Evolutionary conservation across 2,113 vertebrate genomes (phyloP).

Genomic region (Aldabrachelys gigantea): DNA sequence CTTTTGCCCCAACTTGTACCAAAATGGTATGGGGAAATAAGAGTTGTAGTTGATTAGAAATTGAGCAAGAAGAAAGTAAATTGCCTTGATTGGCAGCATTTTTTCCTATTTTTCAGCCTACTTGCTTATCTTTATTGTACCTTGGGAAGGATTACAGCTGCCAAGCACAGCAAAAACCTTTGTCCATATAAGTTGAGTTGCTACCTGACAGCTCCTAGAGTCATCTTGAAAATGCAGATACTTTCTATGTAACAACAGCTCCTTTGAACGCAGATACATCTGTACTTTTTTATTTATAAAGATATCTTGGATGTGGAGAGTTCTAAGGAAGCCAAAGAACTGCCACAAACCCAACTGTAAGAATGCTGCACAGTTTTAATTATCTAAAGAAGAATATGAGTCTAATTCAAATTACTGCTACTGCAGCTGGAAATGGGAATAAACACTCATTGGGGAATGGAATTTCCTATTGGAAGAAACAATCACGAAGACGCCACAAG

Average conservation of each 20-base stretch:
- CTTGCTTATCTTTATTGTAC: not conserved
- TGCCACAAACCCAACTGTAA: not conserved
- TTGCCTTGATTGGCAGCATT: not conserved
- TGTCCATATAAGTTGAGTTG: not conserved
- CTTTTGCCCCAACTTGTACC: not conserved
- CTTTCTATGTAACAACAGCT: not conserved
- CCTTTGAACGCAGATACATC: not conserved
- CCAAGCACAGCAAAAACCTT: not conserved
- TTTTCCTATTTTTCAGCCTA: not conserved
- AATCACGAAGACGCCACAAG: not conserved
- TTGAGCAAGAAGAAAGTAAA: not conserved
- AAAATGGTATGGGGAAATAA: not conserved
- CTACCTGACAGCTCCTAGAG: not conserved
- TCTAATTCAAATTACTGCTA: not conserved
- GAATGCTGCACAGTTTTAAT: not conserved
- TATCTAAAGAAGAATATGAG: not conserved
- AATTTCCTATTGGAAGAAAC: not conserved
- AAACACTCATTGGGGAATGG: not conserved
- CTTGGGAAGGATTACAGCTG: not conserved
- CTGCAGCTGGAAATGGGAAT: not conserved
- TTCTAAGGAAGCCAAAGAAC: not conserved
- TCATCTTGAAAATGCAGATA: not conserved
- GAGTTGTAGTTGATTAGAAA: not conserved
- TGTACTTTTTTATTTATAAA: not conserved
- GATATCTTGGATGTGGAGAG: not conserved